Base-by-base conservation (phyloP, 2,888 invertebrate genomes). In the Xestia rhomboidea region DNA sequence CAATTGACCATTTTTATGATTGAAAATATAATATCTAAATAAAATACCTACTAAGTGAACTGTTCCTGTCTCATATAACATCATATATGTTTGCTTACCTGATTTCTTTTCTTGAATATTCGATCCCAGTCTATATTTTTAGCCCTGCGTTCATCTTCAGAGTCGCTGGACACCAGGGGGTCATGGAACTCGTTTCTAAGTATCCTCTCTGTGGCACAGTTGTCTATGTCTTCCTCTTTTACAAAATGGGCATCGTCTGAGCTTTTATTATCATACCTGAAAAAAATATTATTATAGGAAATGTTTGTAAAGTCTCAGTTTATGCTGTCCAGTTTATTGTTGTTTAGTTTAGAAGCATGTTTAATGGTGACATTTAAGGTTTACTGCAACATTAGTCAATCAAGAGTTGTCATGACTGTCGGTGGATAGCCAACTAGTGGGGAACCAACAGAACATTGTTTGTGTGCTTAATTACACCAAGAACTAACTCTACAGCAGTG, bases 121-220 rank as follows among this genome's bases (percentile, higher is more conserved):
- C 90, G 77, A 82, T 92, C 90, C 96, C 96, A 96, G 77, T 96
- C 83, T 30, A 95, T 92, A n/a, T 74, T 82, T 21, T 78, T 80
- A 18, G 88, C 83, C 0, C 76, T 79, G 4, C 90, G 69, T 21
- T 79, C 93, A 71, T 93, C 93, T 0, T 95, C 95, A 0, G 93
- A 93, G 2, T 95, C 95, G 73, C 94, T 94, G 10, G 93, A 93
- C 6, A 92, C 76, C 21, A 94, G 68, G 0, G 96, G 96, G 70
- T 96, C 93, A 60, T 76, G 82, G 79, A 95, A 96, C 69, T 90
- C 92, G 73, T 95, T 95, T 2, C 90, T 85, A 0, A 96, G 86
- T 18, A 96, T 94, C 60, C 89, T 93, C 74, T 95, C 94, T 0
- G 93, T 95, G 0, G 91, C 93, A 81, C 93, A 93, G 62, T 94